Evolutionary conservation across 2,113 vertebrate genomes (phyloP).

Genomic region (Eretmodus cyanostictus): DNA sequence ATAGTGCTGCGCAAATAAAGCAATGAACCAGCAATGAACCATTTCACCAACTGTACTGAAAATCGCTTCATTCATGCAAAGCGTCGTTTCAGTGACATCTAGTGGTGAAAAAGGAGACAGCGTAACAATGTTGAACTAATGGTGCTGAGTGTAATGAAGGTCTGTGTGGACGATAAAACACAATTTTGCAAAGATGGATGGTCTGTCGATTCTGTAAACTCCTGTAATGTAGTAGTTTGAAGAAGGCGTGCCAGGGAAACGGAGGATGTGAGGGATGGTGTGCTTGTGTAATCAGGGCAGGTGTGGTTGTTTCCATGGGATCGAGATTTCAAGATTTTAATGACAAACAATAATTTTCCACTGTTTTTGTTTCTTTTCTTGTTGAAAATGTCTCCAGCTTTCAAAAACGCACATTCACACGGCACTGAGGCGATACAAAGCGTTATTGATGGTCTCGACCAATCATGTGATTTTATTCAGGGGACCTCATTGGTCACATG

Average conservation of each 20-base stretch:
- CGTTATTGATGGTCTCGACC: neutral
- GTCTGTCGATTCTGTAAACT: neutral
- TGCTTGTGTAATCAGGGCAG: neutral
- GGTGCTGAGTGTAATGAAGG: neutral
- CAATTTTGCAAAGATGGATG: neutral
- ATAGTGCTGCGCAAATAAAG: neutral
- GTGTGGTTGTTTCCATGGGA: neutral
- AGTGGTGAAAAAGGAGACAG: neutral
- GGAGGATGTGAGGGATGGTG: neutral
- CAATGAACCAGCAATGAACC: neutral
- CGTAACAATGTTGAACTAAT: rapidly evolving
- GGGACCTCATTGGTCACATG: neutral
- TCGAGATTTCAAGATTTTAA: neutral
- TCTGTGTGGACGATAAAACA: neutral
- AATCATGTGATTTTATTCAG: neutral
- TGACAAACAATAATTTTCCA: neutral
- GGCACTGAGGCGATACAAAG: neutral
- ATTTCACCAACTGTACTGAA: neutral
- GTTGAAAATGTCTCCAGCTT: neutral
- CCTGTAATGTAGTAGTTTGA: neutral
- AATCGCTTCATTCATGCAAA: neutral
- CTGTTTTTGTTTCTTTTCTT: neutral
- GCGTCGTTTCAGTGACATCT: neutral
- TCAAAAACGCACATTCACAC: neutral
- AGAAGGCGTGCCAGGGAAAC: neutral